Conservation (phyloP, 2,113 vertebrate species). For the Cyprinodon tularosa region DNA sequence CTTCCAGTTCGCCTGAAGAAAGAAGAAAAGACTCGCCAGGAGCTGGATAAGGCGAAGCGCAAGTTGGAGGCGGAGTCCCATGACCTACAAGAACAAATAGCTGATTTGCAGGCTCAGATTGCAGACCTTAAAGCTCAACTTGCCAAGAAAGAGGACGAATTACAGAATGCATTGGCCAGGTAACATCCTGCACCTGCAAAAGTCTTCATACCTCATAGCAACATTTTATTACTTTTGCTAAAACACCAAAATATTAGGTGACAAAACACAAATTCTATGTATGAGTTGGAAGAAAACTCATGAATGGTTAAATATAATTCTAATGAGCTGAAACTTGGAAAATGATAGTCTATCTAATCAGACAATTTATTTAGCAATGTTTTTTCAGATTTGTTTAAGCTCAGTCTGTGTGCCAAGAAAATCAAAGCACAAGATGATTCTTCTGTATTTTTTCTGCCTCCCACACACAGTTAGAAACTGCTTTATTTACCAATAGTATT, state of each 20-base stretch:
- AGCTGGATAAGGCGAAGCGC: constrained; percentile 92
- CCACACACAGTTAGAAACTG: background rate
- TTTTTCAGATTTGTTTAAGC: too few relatives aligned
- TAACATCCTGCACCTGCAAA: constrained; percentile 47
- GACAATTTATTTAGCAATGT: background rate
- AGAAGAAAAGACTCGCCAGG: constrained; percentile 93
- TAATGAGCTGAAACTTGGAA: background rate
- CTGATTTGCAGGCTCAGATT: constrained; percentile 90
- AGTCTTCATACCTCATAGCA: background rate
- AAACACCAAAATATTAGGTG: background rate
- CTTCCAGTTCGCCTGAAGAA: constrained; percentile 90
- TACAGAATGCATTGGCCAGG: constrained; percentile 90
- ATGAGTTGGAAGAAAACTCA: background rate
- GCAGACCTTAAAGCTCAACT: constrained; percentile 92
- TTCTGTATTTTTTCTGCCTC: background rate
- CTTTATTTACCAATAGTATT: background rate
- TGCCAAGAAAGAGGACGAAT: constrained; percentile 93
- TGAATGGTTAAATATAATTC: background rate
- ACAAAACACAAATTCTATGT: background rate
- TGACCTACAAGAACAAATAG: constrained; percentile 91
- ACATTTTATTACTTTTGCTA: background rate
- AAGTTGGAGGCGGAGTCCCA: constrained; percentile 91
- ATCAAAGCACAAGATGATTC: background rate
- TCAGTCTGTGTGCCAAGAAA: too few relatives aligned
- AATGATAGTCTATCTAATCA: background rate